Evolutionary conservation across 1,140 invertebrate genomes (phyloP).

Genomic region (Elymnias hypermnestra): DNA sequence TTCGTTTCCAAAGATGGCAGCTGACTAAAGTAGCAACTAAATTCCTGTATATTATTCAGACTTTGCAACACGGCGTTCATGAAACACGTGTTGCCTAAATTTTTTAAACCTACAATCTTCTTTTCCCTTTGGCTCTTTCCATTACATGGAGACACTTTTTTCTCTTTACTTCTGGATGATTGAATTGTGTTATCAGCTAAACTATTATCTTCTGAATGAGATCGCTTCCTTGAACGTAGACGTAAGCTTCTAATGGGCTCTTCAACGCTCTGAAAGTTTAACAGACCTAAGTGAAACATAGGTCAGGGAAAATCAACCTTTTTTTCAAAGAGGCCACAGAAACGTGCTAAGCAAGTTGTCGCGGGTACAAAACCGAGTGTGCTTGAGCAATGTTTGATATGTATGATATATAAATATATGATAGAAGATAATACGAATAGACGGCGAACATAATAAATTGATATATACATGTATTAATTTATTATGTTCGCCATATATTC

Average conservation of each 20-base stretch:
- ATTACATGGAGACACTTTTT: constrained; percentile 56
- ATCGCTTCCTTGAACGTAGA: constrained; percentile 78
- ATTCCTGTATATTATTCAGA: constrained; percentile 90
- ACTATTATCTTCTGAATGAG: constrained; percentile 77
- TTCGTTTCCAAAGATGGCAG: constrained; percentile 84
- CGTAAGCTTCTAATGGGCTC: constrained; percentile 77
- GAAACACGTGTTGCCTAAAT: constrained; percentile 92
- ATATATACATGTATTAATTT: too few species aligned
- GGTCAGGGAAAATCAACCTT: too few species aligned
- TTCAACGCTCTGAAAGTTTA: constrained; percentile 51
- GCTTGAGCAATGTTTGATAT: too few species aligned
- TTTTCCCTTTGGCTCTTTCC: constrained; percentile 76
- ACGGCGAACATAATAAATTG: too few species aligned
- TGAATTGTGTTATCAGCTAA: constrained; percentile 72
- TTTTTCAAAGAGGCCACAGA: too few species aligned
- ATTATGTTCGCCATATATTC: too few species aligned
- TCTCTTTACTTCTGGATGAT: constrained; percentile 56
- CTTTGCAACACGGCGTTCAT: constrained; percentile 93
- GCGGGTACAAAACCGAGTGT: too few species aligned
- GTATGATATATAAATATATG: too few species aligned
- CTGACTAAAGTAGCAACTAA: constrained; percentile 88
- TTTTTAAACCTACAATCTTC: constrained; percentile 86
- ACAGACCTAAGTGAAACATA: too few species aligned
- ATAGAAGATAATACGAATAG: too few species aligned
- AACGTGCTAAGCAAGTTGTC: too few species aligned